Percentiles rank a stretch among this genome's conserved stretches.
These are phyloP conservation scores for Fratercula arctica DNA, from an alignment of 2,797 vertebrate genomes.

Conservation along the genomic window DNA sequence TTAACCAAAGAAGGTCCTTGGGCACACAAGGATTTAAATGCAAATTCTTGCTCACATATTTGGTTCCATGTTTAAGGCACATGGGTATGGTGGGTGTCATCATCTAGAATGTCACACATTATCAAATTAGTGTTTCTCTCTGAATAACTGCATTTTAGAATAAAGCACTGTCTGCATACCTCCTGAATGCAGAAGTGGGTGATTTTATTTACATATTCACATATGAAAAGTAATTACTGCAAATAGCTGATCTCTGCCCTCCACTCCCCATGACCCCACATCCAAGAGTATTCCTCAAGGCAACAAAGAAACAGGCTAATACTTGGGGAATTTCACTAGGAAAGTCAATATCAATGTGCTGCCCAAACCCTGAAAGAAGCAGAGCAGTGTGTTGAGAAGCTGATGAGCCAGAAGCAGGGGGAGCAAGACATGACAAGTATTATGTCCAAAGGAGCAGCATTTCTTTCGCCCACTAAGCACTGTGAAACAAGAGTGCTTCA, in stretches of 20 bases:
- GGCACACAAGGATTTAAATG: neutral
- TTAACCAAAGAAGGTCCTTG: neutral
- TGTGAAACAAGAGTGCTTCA: neutral
- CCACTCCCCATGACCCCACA: neutral
- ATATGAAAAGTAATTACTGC: neutral
- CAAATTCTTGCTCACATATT: neutral
- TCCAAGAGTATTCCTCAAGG: neutral
- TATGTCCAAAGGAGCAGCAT: neutral
- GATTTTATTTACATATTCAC: neutral
- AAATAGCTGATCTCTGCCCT: neutral
- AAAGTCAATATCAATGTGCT: neutral
- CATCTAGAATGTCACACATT: neutral
- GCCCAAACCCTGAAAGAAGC: neutral
- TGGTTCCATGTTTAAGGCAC: neutral
- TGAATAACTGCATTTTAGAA: neutral
- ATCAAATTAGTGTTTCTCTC: neutral
- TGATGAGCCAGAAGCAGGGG: neutral
- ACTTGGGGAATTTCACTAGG: neutral
- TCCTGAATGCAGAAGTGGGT: neutral
- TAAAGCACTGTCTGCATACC: neutral
- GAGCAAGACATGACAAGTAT: neutral
- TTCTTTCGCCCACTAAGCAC: neutral
- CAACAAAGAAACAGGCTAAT: neutral
- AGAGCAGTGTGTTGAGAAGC: neutral
- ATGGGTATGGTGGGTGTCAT: accelerated